Evolutionary conservation across 30 jellyfish, hydroid and myxozoan genomes (phyloP).

Genomic region (Aurelia aurita): DNA sequence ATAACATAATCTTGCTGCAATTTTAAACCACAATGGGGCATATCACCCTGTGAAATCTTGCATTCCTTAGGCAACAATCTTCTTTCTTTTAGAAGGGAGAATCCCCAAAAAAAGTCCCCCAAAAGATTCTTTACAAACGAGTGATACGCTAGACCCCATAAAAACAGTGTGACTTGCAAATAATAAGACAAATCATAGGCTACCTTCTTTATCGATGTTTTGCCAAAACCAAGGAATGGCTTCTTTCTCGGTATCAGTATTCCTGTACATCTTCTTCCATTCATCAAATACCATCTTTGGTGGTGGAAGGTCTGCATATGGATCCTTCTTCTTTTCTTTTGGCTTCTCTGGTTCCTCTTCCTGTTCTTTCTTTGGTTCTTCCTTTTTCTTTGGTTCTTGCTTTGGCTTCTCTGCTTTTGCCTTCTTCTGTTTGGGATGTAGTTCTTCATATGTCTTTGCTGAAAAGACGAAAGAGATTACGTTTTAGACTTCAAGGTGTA

Average conservation of each 20-base stretch:
- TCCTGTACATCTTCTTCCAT: conserved; percentile 88
- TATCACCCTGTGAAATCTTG: too few species aligned
- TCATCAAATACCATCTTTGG: conserved; percentile 87
- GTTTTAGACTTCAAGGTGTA: background rate
- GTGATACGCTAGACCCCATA: too few species aligned
- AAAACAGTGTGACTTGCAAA: too few species aligned
- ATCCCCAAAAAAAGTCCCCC: too few species aligned
- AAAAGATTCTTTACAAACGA: too few species aligned
- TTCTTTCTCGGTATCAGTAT: conserved; percentile 68
- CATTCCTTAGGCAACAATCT: too few species aligned
- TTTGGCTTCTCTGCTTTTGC: conserved; percentile 16
- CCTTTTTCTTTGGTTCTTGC: conserved; percentile 40
- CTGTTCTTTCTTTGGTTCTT: conserved; percentile 9
- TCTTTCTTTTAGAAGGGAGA: too few species aligned
- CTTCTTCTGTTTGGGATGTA: conserved; percentile 84
- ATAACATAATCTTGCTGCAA: too few species aligned
- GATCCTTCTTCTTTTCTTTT: conserved; percentile 73
- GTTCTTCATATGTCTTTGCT: conserved; percentile 83
- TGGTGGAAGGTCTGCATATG: conserved; percentile 90
- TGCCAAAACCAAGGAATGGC: conserved; percentile 96
- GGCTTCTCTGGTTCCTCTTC: conserved; percentile 45
- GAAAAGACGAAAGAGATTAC: background rate
- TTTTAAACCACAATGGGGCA: too few species aligned
- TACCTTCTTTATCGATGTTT: conserved; percentile 84
- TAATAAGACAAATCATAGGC: background rate